Evolutionary conservation across 1,140 invertebrate genomes (phyloP).

Genomic region (Eupristina koningsbergeri): DNA sequence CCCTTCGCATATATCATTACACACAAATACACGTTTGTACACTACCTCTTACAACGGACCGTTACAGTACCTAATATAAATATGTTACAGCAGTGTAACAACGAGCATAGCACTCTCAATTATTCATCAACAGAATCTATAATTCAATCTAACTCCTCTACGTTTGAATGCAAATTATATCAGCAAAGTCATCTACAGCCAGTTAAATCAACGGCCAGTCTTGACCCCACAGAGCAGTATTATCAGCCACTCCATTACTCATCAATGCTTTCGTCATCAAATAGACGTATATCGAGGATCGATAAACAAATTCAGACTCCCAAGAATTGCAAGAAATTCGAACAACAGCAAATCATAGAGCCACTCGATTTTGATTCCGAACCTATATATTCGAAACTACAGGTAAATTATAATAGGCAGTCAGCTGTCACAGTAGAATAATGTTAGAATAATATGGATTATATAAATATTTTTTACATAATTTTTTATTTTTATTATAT

Average conservation of each 20-base stretch:
- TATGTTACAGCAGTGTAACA: no score
- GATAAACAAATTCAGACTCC: slow-evolving; percentile 64
- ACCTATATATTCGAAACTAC: slow-evolving; percentile 67
- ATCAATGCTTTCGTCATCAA: slow-evolving; percentile 29
- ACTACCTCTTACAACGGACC: no score
- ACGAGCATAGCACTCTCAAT: slow-evolving; percentile 58
- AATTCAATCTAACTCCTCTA: not conserved
- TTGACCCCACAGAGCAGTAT: slow-evolving; percentile 63
- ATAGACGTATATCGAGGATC: slow-evolving; percentile 57
- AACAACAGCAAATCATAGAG: slow-evolving; percentile 54
- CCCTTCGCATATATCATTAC: no score
- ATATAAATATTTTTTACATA: no score
- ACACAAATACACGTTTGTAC: no score
- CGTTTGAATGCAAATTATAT: not conserved
- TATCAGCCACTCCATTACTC: slow-evolving; percentile 56
- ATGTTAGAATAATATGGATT: no score
- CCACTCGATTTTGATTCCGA: slow-evolving; percentile 70
- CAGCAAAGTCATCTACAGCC: slow-evolving; percentile 61
- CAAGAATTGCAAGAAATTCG: slow-evolving; percentile 58
- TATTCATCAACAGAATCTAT: slow-evolving; percentile 58
- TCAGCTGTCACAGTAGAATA: not conserved
- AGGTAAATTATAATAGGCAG: slow-evolving; percentile 55
- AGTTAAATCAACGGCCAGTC: slow-evolving; percentile 65
- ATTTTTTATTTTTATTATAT: no score
- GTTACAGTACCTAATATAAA: no score